Conservation (phyloP, 2,888 invertebrate species). For the Flabesymbios commensalis region DNA sequence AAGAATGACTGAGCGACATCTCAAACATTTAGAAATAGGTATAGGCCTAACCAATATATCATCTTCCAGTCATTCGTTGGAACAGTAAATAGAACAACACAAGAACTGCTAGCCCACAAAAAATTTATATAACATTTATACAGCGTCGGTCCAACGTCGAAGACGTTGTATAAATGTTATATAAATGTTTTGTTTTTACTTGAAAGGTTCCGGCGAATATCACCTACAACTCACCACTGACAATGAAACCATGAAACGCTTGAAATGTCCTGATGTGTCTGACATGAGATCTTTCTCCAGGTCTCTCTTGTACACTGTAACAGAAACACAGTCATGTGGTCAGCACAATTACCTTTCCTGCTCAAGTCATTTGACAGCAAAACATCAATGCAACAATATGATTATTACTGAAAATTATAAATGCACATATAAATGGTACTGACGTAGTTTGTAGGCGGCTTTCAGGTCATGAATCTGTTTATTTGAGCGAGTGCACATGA, state of each 20-base stretch:
- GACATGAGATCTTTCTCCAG: conserved; percentile 80
- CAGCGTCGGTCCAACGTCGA: no score
- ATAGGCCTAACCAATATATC: no score
- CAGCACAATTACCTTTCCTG: no score
- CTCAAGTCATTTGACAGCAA: background rate
- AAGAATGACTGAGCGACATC: no score
- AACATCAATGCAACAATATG: background rate
- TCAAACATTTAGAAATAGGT: no score
- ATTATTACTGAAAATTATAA: background rate
- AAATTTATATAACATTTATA: no score
- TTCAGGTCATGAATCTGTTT: conserved; percentile 54
- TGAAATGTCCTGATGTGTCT: conserved; percentile 92
- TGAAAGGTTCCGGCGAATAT: no score
- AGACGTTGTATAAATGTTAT: no score
- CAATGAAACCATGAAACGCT: conserved; percentile 79
- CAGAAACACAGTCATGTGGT: background rate
- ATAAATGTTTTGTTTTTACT: no score
- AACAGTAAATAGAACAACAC: no score
- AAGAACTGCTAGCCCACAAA: no score
- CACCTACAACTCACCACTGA: conserved; percentile 20
- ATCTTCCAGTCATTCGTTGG: no score
- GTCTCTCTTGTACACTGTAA: conserved; percentile 65
- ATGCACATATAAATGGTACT: conserved; percentile 25
- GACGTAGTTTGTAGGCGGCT: conserved; percentile 55
- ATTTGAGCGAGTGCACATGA: conserved; percentile 59